phyloP scores from a whole-genome alignment of 2,113 vertebrate genomes.

The Etheostoma cragini region DNA sequence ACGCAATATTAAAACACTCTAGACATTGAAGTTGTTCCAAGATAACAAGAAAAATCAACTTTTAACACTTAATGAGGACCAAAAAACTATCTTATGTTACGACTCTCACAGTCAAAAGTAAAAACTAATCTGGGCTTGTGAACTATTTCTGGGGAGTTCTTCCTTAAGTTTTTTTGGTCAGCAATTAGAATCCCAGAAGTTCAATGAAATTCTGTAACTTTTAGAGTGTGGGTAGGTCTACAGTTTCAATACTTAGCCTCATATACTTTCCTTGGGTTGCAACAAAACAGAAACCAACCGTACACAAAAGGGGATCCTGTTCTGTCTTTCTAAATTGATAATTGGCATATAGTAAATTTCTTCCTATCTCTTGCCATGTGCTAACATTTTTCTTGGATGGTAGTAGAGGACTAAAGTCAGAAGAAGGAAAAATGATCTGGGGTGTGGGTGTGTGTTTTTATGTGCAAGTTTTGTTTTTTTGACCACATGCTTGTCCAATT shows the following conservation, averaged over 20 bases:
- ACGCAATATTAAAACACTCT: background rate
- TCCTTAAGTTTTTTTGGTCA: background rate
- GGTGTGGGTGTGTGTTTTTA: slow-evolving; percentile 39
- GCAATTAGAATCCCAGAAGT: too few relatives aligned
- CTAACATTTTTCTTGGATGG: slow-evolving; percentile 77
- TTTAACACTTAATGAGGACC: background rate
- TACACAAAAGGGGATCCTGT: slow-evolving; percentile 47
- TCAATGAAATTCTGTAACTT: background rate
- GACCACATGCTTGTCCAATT: slow-evolving; percentile 34
- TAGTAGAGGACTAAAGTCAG: slow-evolving; percentile 39
- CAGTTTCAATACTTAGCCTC: slow-evolving; percentile 4
- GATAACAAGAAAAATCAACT: background rate
- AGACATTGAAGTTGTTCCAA: slow-evolving; percentile 4
- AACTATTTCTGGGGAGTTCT: background rate
- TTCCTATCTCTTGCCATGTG: slow-evolving; percentile 78
- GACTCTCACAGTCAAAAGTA: background rate
- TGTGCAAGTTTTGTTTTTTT: slow-evolving; percentile 25
- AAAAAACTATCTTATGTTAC: background rate
- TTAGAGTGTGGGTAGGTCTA: slow-evolving; percentile 6
- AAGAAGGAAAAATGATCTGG: slow-evolving; percentile 46
- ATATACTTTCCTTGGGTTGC: slow-evolving; percentile 19
- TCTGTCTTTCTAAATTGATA: slow-evolving; percentile 64
- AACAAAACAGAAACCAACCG: slow-evolving; percentile 61
- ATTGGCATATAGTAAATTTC: slow-evolving; percentile 75
- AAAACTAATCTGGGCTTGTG: background rate